Conservation (phyloP, 2,888 invertebrate species). For the Aricia artaxerxes region DNA sequence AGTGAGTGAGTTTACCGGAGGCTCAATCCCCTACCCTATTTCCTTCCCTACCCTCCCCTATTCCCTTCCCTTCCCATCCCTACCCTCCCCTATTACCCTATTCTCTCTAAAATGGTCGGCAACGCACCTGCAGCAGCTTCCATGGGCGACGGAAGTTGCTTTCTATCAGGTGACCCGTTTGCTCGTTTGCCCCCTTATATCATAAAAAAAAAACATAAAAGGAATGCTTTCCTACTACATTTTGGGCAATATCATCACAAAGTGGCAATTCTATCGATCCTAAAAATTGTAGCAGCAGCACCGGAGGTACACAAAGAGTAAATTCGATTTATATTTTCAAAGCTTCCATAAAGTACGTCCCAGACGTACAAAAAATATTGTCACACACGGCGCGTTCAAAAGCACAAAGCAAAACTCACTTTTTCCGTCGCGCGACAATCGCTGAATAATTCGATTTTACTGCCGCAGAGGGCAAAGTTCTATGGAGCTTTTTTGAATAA, state of each 20-base stretch:
- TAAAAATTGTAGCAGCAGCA: background rate
- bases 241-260: background rate
- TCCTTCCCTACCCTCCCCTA: no score
- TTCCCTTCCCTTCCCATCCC: no score
- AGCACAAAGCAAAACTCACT: conserved; percentile 20
- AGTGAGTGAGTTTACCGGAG: no score
- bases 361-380: conserved; percentile 19
- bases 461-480: conserved; percentile 6
- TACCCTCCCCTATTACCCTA: no score
- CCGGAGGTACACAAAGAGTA: background rate
- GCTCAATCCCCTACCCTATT: no score
- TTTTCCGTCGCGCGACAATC: conserved; percentile 7
- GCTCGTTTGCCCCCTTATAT: no score
- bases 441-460: conserved; percentile 15
- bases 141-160: no score
- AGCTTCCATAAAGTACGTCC: conserved; percentile 18
- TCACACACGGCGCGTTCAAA: conserved; percentile 21
- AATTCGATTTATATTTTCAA: conserved; percentile 15
- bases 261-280: background rate
- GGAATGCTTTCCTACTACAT: background rate
- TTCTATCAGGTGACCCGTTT: no score
- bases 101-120: no score
- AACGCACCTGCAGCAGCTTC: no score
- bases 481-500: background rate
- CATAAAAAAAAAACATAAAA: background rate